Percentiles rank a stretch among this genome's conserved stretches.
These are phyloP conservation scores for Sebastiscus tertius DNA, from an alignment of 2,797 vertebrate species.

Conservation along the genomic window DNA sequence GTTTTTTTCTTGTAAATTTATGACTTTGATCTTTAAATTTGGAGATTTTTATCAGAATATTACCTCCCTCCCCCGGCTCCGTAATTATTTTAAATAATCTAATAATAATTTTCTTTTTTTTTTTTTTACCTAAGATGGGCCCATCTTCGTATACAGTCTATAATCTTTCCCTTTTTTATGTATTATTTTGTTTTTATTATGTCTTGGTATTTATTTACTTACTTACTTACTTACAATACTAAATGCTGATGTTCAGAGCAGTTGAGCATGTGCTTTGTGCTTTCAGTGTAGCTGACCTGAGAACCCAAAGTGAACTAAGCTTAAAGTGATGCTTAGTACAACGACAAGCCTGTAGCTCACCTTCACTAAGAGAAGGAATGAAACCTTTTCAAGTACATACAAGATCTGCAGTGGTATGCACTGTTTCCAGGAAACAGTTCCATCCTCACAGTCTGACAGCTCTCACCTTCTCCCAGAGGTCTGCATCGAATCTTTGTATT, in stretches of 20 bases:
- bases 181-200: not conserved
- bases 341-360: too few relatives aligned
- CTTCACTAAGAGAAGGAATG: too few relatives aligned
- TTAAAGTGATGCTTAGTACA: not conserved
- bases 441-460: not conserved
- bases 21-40: too few relatives aligned
- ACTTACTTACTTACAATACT: too few relatives aligned
- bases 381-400: not conserved
- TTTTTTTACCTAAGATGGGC: too few relatives aligned
- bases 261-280: not conserved
- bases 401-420: not conserved
- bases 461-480: too few relatives aligned
- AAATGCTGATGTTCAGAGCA: not conserved
- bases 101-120: too few relatives aligned
- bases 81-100: too few relatives aligned
- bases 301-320: not conserved
- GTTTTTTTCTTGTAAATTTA: too few relatives aligned
- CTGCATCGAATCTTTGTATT: too few relatives aligned
- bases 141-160: too few relatives aligned
- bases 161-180: fast-evolving
- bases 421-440: not conserved
- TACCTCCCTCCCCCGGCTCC: fast-evolving
- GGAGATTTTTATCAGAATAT: too few relatives aligned
- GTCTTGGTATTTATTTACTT: not conserved
- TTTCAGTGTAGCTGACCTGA: not conserved